Percentiles rank a stretch among this genome's conserved stretches.
Conservation (phyloP, 1,140 invertebrate genomes). For the Drosophila insularis region DNA sequence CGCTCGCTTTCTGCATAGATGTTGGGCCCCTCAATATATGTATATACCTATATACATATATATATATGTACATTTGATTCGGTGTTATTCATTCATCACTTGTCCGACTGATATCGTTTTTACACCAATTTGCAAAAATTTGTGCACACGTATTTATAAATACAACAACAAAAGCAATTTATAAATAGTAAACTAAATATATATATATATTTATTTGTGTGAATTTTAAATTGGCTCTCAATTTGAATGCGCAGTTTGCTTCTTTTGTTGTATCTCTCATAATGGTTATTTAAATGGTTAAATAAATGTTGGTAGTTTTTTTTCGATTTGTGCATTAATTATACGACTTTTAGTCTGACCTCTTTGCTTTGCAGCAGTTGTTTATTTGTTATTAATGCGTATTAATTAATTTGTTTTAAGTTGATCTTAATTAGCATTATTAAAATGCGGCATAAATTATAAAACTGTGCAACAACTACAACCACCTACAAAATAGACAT, state of each 20-base stretch:
- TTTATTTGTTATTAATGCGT: constrained; percentile 20
- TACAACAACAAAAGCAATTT: constrained; percentile 28
- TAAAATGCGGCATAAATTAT: constrained; percentile 14
- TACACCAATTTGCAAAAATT: constrained; percentile 35
- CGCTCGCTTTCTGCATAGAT: background rate
- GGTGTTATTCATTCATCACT: background rate
- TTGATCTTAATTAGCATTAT: constrained; percentile 29
- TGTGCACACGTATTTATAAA: background rate
- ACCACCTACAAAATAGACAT: background rate
- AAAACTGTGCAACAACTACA: background rate
- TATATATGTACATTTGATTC: background rate
- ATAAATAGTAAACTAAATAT: constrained; percentile 16
- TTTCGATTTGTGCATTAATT: constrained; percentile 42
- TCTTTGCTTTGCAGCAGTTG: constrained; percentile 11
- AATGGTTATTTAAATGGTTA: constrained; percentile 33
- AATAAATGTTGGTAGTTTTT: constrained; percentile 18
- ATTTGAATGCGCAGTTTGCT: constrained; percentile 41
- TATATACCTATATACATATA: background rate
- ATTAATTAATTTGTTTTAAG: constrained; percentile 36
- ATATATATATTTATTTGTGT: background rate
- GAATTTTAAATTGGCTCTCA: constrained; percentile 40
- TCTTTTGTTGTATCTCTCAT: constrained; percentile 15
- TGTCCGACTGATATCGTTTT: constrained; percentile 32
- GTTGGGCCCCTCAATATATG: background rate
- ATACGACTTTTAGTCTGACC: constrained; percentile 36